A percentile compares a stretch with the other conserved stretches of the same genome.
Evolutionary conservation across 2,113 vertebrate genomes (phyloP).

Genomic region (Neolamprologus longior): DNA sequence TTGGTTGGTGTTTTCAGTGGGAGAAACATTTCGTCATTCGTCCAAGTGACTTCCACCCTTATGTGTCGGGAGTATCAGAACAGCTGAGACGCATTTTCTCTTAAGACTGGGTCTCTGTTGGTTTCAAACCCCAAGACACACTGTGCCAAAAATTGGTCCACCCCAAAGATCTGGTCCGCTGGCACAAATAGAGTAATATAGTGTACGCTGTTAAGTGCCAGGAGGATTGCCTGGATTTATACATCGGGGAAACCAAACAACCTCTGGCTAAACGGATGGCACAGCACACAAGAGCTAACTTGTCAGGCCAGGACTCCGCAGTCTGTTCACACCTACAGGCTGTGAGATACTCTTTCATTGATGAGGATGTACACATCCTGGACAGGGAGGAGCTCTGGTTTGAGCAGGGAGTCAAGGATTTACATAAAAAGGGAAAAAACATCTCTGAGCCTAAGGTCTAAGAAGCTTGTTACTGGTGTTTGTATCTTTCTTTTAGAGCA

Average conservation of each 20-base stretch:
- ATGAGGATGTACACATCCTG: neutral
- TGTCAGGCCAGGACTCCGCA: neutral
- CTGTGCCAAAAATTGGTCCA: neutral
- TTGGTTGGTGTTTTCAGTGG: neutral
- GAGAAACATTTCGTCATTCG: neutral
- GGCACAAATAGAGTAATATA: neutral
- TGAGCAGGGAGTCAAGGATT: neutral
- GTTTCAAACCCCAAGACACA: neutral
- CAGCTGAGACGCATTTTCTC: neutral
- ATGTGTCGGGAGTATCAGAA: neutral
- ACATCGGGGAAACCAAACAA: neutral
- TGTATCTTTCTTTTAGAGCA: neutral
- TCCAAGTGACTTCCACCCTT: neutral
- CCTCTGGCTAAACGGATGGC: neutral
- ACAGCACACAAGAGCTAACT: neutral
- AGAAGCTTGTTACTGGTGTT: neutral
- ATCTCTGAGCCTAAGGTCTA: neutral
- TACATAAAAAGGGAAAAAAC: neutral
- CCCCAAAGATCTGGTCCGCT: neutral
- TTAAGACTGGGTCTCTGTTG: neutral
- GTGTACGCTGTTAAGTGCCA: neutral
- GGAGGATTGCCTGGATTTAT: neutral
- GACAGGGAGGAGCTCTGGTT: neutral
- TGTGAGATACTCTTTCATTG: rapidly evolving
- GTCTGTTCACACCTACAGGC: neutral